phyloP scores from a whole-genome alignment of 1,140 invertebrate genomes.

The Ooceraea biroi region DNA sequence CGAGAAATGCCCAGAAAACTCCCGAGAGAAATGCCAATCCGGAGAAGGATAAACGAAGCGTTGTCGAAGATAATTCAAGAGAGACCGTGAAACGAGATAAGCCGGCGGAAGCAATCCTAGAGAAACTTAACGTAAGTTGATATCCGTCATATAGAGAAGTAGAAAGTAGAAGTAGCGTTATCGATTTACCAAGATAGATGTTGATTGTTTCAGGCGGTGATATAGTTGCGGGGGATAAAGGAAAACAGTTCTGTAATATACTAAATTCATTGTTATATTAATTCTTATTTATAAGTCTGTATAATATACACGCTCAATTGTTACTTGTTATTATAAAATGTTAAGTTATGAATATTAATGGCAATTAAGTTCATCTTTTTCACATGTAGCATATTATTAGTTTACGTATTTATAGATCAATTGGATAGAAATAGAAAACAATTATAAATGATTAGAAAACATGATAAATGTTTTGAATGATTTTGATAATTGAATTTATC shows the following conservation, averaged over 20 bases:
- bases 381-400: neutral
- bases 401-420: too few species aligned
- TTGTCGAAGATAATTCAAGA: slow-evolving; percentile 2
- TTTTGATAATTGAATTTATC: too few species aligned
- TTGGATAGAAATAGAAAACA: too few species aligned
- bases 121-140: slow-evolving; percentile 66
- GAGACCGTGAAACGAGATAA: slow-evolving; percentile 43
- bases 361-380: neutral
- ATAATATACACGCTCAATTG: neutral
- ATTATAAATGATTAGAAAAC: too few species aligned
- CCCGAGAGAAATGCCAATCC: slow-evolving; percentile 67
- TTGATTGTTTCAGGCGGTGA: slow-evolving; percentile 64
- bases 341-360: slow-evolving; percentile 20
- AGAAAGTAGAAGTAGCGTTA: neutral
- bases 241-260: slow-evolving; percentile 25
- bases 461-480: too few species aligned
- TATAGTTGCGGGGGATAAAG: slow-evolving; percentile 49
- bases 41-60: slow-evolving; percentile 9
- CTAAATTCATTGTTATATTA: too few species aligned
- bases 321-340: slow-evolving; percentile 29
- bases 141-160: neutral
- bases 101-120: slow-evolving; percentile 60
- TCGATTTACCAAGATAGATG: slow-evolving; percentile 6
- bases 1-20: slow-evolving; percentile 77
- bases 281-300: slow-evolving; percentile 1